Base-by-base conservation (phyloP, 2,113 vertebrate genomes). In the Austrofundulus limnaeus region DNA sequence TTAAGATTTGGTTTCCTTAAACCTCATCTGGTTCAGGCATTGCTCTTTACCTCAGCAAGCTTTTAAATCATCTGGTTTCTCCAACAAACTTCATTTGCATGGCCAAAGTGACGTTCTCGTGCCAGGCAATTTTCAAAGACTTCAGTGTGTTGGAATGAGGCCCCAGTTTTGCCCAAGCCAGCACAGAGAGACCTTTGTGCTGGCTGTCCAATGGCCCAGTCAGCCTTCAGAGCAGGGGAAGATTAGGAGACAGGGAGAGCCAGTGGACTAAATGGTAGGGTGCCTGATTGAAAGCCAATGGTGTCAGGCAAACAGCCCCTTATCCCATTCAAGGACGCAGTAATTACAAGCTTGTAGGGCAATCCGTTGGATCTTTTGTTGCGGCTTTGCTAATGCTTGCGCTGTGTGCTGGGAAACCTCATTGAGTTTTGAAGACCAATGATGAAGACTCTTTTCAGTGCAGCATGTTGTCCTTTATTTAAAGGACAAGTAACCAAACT, bases 171-270 rank as follows among this genome's bases (percentile, higher is more conserved):
- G 72, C 68, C 82, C 78, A 67, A 72, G 64, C 76, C 71, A 70
- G 72, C 72, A 92, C 87, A 92, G 87, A 90, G 80, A 72, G 85
- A 80, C 81, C 89, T 88, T 90, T 92, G 88, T 91, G 83, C 67
- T 66, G 70, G 77, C 70, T 76, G 75, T 75, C 89, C 69, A 81
- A 72, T 73, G 68, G 56, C 63, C 79, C 71, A 77, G 82, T 72
- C 67, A 66, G 77, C 57, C 60, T 66, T 79, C 45, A 70, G 66
- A 84, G 76, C 65, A 19, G 59, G 61, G 49, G 47, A 61, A 73
- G 80, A 87, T 84, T 85, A 80, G 65, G 72, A 82, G 76, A 78
- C 77, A 28, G 70, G 69, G 75, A 66, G 66, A 78, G 58, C 77
- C 78, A 56, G 39, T 81, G 75, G 75, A 61, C 64, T 85, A 81